phyloP scores from a whole-genome alignment of 1,140 invertebrate species.

The Eufriesea mexicana region DNA sequence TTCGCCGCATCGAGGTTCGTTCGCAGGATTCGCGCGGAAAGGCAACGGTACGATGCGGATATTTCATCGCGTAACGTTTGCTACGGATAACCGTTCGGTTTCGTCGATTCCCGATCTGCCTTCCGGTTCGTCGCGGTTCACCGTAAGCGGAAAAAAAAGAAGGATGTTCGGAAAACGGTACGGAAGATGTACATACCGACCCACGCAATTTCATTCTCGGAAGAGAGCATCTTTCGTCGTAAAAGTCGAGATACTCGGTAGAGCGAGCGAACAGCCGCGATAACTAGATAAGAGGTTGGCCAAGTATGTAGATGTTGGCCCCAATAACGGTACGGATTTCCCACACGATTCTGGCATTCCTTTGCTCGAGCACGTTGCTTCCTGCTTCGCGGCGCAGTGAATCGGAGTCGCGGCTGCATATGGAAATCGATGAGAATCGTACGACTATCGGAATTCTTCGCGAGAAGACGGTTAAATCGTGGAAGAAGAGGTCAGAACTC shows the following conservation, averaged over 20 bases:
- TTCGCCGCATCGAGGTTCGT: too few species aligned
- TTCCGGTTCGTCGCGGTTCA: constrained; percentile 11
- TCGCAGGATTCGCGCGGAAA: neutral
- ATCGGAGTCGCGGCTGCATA: constrained; percentile 24
- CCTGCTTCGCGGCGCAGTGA: constrained; percentile 24
- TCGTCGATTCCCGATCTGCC: neutral
- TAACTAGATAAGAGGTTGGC: constrained; percentile 49
- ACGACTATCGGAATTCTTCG: constrained; percentile 14
- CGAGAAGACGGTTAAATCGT: constrained; percentile 18
- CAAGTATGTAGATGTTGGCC: constrained; percentile 53
- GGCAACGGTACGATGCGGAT: neutral
- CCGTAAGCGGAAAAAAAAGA: neutral
- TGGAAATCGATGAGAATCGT: constrained; percentile 48
- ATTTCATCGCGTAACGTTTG: neutral
- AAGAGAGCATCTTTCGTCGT: constrained; percentile 27
- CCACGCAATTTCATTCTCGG: constrained; percentile 40
- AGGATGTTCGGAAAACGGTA: constrained; percentile 5
- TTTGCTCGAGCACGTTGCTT: constrained; percentile 21
- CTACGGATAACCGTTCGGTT: neutral
- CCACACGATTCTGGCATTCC: constrained; percentile 61
- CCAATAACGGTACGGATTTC: constrained; percentile 68
- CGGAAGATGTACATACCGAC: neutral
- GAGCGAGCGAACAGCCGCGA: constrained; percentile 28
- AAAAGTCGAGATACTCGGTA: constrained; percentile 28
- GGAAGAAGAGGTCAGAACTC: constrained; percentile 10